Conservation (phyloP, 2,113 vertebrate genomes). For the Fulmarus glacialis region DNA sequence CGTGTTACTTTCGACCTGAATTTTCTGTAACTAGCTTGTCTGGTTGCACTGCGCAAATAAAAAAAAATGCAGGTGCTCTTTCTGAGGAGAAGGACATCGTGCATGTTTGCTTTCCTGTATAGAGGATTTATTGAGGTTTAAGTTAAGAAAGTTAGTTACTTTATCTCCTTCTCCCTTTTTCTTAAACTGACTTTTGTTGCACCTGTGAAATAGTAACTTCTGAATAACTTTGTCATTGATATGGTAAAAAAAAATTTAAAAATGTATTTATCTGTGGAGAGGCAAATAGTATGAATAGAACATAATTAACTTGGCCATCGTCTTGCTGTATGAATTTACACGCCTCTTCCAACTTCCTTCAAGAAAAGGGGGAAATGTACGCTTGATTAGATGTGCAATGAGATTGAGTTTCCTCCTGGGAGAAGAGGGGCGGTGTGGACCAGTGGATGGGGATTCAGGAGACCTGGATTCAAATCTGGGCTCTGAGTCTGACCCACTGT, state of each 20-base stretch:
- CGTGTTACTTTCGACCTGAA: neutral
- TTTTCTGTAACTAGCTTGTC: neutral
- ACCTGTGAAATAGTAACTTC: neutral
- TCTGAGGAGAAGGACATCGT: neutral
- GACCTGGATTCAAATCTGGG: neutral
- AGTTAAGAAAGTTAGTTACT: neutral
- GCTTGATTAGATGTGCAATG: neutral
- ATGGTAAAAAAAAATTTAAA: neutral
- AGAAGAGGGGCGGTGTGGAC: neutral
- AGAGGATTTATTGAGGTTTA: neutral
- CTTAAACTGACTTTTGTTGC: neutral
- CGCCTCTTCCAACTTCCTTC: neutral
- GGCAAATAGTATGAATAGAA: neutral
- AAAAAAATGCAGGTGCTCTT: rapidly evolving
- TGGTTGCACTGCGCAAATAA: neutral
- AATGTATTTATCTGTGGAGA: neutral
- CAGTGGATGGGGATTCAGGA: neutral
- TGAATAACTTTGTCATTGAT: neutral
- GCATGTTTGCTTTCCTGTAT: neutral
- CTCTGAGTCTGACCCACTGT: neutral
- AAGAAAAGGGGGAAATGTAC: neutral
- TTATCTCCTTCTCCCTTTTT: neutral
- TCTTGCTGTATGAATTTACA: neutral
- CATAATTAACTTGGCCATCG: neutral
- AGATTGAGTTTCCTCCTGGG: neutral